phyloP scores from a whole-genome alignment of 2,888 invertebrate genomes.

The Brachyptera putata region DNA sequence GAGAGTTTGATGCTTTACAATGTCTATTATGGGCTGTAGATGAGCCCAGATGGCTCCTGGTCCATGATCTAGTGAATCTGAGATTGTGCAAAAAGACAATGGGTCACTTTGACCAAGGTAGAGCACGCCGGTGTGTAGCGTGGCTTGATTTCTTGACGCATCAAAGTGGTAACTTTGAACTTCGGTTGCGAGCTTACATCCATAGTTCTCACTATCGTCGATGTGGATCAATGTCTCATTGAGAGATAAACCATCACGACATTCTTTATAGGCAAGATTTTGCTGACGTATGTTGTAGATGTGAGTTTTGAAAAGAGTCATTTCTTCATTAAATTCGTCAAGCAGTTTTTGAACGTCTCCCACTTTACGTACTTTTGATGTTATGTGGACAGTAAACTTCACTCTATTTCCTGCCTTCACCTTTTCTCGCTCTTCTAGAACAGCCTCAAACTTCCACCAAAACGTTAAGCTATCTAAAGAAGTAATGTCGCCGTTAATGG shows the following conservation, averaged over 20 bases:
- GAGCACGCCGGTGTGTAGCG: no score
- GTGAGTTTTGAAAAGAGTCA: background rate
- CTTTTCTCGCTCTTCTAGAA: background rate
- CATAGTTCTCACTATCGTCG: constrained; percentile 17
- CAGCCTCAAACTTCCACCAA: background rate
- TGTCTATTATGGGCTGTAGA: constrained; percentile 6
- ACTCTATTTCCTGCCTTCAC: background rate
- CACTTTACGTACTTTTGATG: background rate
- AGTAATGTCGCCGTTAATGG: no score
- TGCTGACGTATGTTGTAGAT: constrained; percentile 4
- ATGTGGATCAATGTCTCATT: background rate
- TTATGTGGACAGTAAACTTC: background rate
- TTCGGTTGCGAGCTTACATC: background rate
- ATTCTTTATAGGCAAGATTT: background rate
- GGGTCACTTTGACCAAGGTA: background rate
- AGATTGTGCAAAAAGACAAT: constrained; percentile 10
- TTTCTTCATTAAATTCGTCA: background rate
- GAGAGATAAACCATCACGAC: background rate
- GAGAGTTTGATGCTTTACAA: background rate
- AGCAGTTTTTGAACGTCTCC: background rate
- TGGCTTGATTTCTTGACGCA: background rate
- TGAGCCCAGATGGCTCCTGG: constrained; percentile 17
- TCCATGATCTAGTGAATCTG: constrained; percentile 1
- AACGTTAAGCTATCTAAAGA: no score
- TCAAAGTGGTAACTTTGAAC: constrained; percentile 14